Evolutionary conservation across 2,888 invertebrate species (phyloP).

Genomic region (Subacronicta megacephala): DNA sequence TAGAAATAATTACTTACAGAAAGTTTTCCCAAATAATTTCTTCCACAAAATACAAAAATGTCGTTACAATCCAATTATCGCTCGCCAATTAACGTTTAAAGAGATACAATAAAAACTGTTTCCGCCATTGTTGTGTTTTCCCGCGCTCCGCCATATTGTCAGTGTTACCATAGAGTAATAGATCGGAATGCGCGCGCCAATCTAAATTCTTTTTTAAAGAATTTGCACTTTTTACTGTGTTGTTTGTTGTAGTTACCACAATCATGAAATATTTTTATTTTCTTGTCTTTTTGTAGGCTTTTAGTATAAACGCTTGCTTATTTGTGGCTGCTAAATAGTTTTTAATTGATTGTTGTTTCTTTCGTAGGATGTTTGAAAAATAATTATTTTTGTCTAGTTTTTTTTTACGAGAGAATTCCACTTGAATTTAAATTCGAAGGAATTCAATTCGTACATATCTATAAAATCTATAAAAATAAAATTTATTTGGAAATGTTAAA

Average conservation of each 20-base stretch:
- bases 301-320: too few relatives aligned
- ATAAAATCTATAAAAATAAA: too few relatives aligned
- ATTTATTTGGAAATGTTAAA: too few relatives aligned
- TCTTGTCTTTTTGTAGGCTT: conserved; percentile 2
- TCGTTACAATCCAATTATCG: conserved; percentile 64
- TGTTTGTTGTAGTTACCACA: conserved; percentile 26
- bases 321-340: too few relatives aligned
- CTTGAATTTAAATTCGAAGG: too few relatives aligned
- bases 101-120: conserved; percentile 63
- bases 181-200: conserved; percentile 36
- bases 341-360: neutral
- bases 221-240: conserved; percentile 37
- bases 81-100: conserved; percentile 67
- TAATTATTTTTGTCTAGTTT: too few relatives aligned
- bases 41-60: conserved; percentile 26
- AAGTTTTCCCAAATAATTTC: conserved; percentile 18
- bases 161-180: conserved; percentile 62
- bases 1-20: conserved; percentile 23
- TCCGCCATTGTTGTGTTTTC: conserved; percentile 76
- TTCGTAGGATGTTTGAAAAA: too few relatives aligned
- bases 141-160: conserved; percentile 73
- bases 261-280: conserved; percentile 7
- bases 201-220: conserved; percentile 38
- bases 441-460: too few relatives aligned
- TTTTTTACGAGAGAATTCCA: too few relatives aligned